Evolutionary conservation across 2,797 vertebrate genomes (phyloP).

Genomic region (Neosilurus hyrtlii): DNA sequence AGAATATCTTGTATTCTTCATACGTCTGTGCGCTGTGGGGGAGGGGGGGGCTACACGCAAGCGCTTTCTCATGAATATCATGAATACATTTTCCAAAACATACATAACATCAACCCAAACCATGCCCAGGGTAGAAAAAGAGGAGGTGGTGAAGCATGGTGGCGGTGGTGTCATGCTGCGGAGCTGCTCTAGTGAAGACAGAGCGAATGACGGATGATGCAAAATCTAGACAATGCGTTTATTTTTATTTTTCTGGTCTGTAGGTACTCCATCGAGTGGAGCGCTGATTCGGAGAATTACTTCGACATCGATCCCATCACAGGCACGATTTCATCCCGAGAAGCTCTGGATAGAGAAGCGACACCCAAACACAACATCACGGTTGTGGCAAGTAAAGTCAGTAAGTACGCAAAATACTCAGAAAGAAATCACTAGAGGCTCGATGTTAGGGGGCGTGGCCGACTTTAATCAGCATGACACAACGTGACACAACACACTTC

Average conservation of each 20-base stretch:
- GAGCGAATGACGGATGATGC: neutral
- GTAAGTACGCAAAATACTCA: constrained; percentile 79
- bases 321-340: constrained; percentile 86
- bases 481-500: too few relatives aligned
- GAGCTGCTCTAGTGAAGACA: neutral
- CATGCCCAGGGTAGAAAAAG: neutral
- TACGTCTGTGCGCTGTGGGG: too few relatives aligned
- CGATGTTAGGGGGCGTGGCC: neutral
- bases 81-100: neutral
- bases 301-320: constrained; percentile 86
- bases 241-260: constrained; percentile 35
- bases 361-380: constrained; percentile 84
- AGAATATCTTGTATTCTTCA: neutral
- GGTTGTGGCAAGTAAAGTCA: constrained; percentile 90
- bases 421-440: neutral
- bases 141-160: too few relatives aligned
- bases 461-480: neutral
- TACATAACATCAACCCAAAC: neutral
- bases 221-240: too few relatives aligned
- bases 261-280: constrained; percentile 89
- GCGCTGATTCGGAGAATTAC: constrained; percentile 77
- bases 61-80: constrained; percentile 1
- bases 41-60: neutral
- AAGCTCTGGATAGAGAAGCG: constrained; percentile 87
- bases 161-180: neutral